Percentiles rank a stretch among this genome's conserved stretches.
phyloP scores from a whole-genome alignment of 2,113 vertebrate species.

The Nibea albiflora region DNA sequence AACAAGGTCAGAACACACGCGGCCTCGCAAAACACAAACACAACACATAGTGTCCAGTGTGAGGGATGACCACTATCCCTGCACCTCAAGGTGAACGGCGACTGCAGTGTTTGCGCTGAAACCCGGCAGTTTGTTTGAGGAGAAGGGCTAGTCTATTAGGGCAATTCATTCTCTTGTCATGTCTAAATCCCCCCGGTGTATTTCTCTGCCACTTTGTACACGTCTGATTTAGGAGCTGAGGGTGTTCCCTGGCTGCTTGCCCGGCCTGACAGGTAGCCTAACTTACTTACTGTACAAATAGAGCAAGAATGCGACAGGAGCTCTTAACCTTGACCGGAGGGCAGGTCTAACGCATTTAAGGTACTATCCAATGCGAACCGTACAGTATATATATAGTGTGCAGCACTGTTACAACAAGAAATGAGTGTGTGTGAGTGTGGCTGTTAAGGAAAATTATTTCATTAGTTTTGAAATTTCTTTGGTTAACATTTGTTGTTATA shows the following conservation, averaged over 20 bases:
- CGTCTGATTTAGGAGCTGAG: slow-evolving; percentile 58
- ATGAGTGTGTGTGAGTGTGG: not conserved
- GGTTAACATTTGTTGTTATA: not conserved
- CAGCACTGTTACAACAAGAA: not conserved
- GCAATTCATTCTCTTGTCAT: slow-evolving; percentile 69
- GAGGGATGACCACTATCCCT: slow-evolving; percentile 42
- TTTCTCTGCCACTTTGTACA: slow-evolving; percentile 49
- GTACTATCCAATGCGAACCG: not conserved
- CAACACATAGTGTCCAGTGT: slow-evolving; percentile 52
- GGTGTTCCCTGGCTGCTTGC: slow-evolving; percentile 26
- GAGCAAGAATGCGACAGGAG: slow-evolving; percentile 52
- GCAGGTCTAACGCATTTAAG: slow-evolving; percentile 7
- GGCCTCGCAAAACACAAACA: slow-evolving; percentile 40
- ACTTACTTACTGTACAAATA: slow-evolving; percentile 66
- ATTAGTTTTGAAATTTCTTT: not conserved
- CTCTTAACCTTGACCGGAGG: slow-evolving; percentile 26
- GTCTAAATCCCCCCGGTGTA: slow-evolving; percentile 27
- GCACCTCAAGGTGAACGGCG: slow-evolving; percentile 44
- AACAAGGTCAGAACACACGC: slow-evolving; percentile 41
- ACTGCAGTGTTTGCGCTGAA: slow-evolving; percentile 58
- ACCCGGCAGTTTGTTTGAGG: slow-evolving; percentile 54
- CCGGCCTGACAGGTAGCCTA: slow-evolving; percentile 43
- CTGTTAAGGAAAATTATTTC: not conserved
- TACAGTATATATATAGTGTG: not conserved
- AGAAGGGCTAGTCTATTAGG: slow-evolving; percentile 46